Evolutionary conservation across 2,113 vertebrate genomes (phyloP).

Genomic region (Ageneiosus marmoratus): DNA sequence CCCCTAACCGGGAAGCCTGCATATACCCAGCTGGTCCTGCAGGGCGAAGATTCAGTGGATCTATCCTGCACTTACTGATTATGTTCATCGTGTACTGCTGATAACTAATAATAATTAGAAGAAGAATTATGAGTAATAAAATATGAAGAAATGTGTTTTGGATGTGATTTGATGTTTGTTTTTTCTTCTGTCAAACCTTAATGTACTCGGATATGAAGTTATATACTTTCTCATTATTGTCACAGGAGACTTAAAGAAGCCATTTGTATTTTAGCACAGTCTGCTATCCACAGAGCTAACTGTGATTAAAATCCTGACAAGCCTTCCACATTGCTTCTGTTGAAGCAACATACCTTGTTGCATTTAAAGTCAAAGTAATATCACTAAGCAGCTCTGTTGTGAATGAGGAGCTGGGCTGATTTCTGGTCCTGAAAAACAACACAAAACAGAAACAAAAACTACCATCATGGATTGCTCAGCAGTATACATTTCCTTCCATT

Average conservation of each 20-base stretch:
- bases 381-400: background rate
- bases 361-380: background rate
- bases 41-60: slow-evolving; percentile 36
- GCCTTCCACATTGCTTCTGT: background rate
- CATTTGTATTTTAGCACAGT: background rate
- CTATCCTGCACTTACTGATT: background rate
- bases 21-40: slow-evolving; percentile 35
- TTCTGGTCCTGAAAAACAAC: background rate
- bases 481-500: background rate
- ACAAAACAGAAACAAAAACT: background rate
- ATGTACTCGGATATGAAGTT: background rate
- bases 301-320: background rate
- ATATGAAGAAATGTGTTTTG: background rate
- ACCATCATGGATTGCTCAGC: background rate
- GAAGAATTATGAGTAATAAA: background rate
- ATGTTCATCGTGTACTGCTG: background rate
- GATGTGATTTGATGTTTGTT: background rate
- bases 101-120: background rate
- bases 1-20: slow-evolving; percentile 63
- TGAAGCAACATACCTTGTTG: background rate
- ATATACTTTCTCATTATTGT: background rate
- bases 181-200: background rate
- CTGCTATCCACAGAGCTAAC: background rate
- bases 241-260: too few relatives aligned
- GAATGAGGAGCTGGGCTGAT: background rate